Evolutionary conservation across 2,113 vertebrate species (phyloP), one percentile per base, ranked within the genome.

Genomic region (Apodemus speciosus): DNA sequence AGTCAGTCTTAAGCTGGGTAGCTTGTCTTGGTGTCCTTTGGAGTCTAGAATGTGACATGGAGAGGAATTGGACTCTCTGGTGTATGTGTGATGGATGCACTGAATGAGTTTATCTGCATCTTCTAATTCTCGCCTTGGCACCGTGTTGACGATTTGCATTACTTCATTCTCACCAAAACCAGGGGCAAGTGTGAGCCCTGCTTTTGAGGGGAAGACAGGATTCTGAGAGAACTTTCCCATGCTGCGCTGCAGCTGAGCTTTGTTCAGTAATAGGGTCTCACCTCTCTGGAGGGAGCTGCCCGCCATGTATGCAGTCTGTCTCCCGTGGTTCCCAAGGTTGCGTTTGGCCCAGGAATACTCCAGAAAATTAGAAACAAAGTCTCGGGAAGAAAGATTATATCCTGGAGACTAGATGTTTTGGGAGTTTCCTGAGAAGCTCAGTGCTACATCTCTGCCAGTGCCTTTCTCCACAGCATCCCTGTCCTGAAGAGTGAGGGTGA

Each of bases 341-440:
- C 46, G 51, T 95, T 92, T 93, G 89, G 64, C 53, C 80, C 49
- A 32, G n/a, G 64, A 95, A 79, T 68, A 79, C 49, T 23, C 88
- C 62, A 9, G 92, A 92, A 84, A 95, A 88, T 93, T 72, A 92
- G 81, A 94, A 96, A 81, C 46, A 38, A 79, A 81, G 73, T 79
- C 75, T 11, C 56, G 30, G 88, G 49, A 89, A 84, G 81, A 87
- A 66, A 85, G 79, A 46, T 11, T 86, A 30, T 91, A 30, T 91
- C 35, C 46, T 66, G 20, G 43, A 90, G n/a, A 25, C 35, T 40
- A 30, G 56, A 30, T n/a, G 21, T 77, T 89, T 83, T n/a, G 68
- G 27, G 38, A 76, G 53, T 89, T 93, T 89, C 32, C 56, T 40
- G 56, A 83, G 75, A 80, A 90, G n/a, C 11, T 30, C 23, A 58